These are phyloP conservation scores for Dendrophyllia cribrosa DNA, from an alignment of 64 coral and sea anemone genomes.

Conservation along the genomic window DNA sequence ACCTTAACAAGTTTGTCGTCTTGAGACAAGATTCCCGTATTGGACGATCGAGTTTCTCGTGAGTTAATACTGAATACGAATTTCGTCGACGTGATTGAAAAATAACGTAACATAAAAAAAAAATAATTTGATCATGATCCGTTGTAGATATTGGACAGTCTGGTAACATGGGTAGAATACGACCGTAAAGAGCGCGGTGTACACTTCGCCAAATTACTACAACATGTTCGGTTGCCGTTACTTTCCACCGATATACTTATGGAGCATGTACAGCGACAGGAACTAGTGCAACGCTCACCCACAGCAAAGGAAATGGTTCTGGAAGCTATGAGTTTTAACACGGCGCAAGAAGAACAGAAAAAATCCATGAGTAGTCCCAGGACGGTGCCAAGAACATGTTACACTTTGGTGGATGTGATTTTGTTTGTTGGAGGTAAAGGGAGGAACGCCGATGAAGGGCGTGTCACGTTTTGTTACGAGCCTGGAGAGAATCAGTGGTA, in stretches of 20 bases:
- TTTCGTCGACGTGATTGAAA: too few relatives aligned
- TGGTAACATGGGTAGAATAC: constrained; percentile 74
- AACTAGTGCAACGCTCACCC: constrained; percentile 86
- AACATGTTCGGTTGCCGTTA: constrained; percentile 72
- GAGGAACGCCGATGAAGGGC: constrained; percentile 33
- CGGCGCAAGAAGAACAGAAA: background rate
- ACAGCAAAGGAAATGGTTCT: constrained; percentile 81
- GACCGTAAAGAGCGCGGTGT: constrained; percentile 70
- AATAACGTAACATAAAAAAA: too few relatives aligned
- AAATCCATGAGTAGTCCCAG: constrained; percentile 53
- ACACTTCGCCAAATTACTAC: constrained; percentile 88
- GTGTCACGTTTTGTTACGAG: constrained; percentile 80
- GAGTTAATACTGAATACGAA: too few relatives aligned
- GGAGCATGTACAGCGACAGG: constrained; percentile 61
- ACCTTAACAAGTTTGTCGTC: too few relatives aligned
- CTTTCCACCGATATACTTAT: constrained; percentile 18
- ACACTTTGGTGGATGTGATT: constrained; percentile 79
- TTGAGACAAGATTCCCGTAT: too few relatives aligned
- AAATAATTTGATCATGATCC: background rate
- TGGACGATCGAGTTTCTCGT: too few relatives aligned
- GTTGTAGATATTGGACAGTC: constrained; percentile 64
- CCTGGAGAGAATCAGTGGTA: constrained; percentile 67
- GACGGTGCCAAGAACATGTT: constrained; percentile 75
- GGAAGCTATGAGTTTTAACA: constrained; percentile 77
- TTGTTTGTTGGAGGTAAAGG: constrained; percentile 82